These are phyloP conservation scores for Platycheirus albimanus DNA, from an alignment of 2,888 invertebrate genomes.

Conservation along the genomic window DNA sequence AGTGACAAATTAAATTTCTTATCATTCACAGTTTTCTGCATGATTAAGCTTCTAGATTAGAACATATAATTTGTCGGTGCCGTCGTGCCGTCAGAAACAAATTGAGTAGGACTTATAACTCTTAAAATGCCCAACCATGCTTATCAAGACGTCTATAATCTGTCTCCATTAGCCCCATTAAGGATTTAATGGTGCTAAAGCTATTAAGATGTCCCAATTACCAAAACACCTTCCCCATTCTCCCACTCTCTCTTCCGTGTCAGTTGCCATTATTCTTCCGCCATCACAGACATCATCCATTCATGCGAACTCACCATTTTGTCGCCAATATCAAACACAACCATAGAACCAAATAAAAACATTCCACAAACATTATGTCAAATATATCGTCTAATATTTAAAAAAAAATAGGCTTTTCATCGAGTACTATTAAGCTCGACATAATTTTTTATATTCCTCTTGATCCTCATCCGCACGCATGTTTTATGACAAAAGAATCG, in stretches of 20 bases:
- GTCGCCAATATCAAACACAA: slow-evolving; percentile 44
- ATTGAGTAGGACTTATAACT: too few species aligned
- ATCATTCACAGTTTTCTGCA: too few species aligned
- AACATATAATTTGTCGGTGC: too few species aligned
- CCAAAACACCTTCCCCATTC: neutral
- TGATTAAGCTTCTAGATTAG: too few species aligned
- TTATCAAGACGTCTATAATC: neutral
- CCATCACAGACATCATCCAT: neutral
- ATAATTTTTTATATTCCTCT: slow-evolving; percentile 1
- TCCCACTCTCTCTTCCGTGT: neutral
- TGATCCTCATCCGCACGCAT: neutral
- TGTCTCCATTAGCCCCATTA: slow-evolving; percentile 10
- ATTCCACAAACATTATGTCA: slow-evolving; percentile 21
- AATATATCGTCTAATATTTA: slow-evolving; percentile 48
- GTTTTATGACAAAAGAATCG: slow-evolving; percentile 32
- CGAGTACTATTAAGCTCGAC: slow-evolving; percentile 31
- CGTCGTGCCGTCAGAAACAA: too few species aligned
- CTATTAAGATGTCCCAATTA: slow-evolving; percentile 31
- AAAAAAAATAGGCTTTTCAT: slow-evolving; percentile 32
- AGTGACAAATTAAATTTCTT: too few species aligned
- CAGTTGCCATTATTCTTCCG: too few species aligned
- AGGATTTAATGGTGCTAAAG: slow-evolving; percentile 16
- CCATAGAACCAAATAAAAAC: slow-evolving; percentile 27
- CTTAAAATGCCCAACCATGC: neutral
- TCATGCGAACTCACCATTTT: slow-evolving; percentile 36